Base-by-base conservation (phyloP, 2,797 vertebrate species). In the Dendrocincla tyrannina region DNA sequence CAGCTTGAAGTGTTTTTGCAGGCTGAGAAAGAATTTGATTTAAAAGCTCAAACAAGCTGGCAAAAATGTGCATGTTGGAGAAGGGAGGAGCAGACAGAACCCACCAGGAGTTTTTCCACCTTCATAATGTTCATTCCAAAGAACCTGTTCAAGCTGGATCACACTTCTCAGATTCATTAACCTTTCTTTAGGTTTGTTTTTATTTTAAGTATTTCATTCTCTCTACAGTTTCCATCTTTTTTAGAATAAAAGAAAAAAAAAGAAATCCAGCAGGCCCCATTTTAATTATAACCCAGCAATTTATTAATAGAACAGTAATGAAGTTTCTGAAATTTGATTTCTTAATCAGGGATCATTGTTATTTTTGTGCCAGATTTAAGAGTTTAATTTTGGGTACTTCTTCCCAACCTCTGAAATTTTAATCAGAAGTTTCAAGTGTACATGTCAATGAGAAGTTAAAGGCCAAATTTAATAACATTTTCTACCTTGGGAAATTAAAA, bases 401-500 rank as follows among this genome's bases (percentile, higher is more conserved):
- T 95, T 96, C 63, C 68, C 94, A 91, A 95, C 92, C 92, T 96
- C 95, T 97, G 88, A 97, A 97, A 97, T 97, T 97, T 97, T 98
- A 98, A 98, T 97, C 96, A 98, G 95, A 95, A 95, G 90, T 95
- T 97, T 96, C 85, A 92, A 94, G 89, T 94, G 83, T 96, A 79
- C 91, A 28, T 97, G 95, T 96, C 94, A 97, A 92, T 82, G 87
- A 96, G 88, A 96, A 96, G 95, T 95, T 97, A 98, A 98, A 98
- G 96, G 95, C 97, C 96, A 98, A 96, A 98, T 97, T 97, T 98
- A 98, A 98, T 98, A 98, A 97, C 94, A 91, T 96, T 96, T 94
- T 95, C 91, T 97, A 97, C 93, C 98, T 93, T 91, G 98, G 98
- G 98, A 98, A 98, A 98, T 98, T 97, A 98, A 98, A 95, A 95